Evolutionary conservation across 2,797 vertebrate species (phyloP).

Genomic region (Acanthornis magna): DNA sequence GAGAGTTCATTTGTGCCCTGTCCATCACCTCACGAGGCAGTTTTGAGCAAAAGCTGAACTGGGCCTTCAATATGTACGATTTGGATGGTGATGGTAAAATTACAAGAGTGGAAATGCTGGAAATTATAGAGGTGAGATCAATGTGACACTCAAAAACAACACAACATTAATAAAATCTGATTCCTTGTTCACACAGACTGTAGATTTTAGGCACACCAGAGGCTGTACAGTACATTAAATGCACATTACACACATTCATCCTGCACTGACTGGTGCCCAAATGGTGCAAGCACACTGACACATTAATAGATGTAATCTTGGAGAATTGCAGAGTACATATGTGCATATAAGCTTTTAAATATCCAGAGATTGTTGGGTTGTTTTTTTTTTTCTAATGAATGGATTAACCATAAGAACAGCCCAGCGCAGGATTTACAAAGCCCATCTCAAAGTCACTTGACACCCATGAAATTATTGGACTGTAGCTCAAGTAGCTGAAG

Average conservation of each 20-base stretch:
- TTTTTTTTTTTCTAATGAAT: not conserved
- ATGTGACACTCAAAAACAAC: not conserved
- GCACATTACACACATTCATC: not conserved
- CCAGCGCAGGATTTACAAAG: conserved; percentile 9
- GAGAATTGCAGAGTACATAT: not conserved
- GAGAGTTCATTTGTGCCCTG: conserved; percentile 99
- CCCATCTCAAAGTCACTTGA: not conserved
- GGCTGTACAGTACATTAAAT: not conserved
- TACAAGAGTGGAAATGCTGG: conserved; percentile 98
- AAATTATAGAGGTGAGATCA: conserved; percentile 95
- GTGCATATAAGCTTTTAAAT: not conserved
- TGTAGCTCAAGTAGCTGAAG: conserved; percentile 2
- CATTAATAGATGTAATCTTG: not conserved
- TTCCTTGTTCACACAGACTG: not conserved
- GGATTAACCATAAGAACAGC: not conserved
- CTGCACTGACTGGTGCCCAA: not conserved
- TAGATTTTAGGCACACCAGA: not conserved
- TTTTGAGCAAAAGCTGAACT: conserved; percentile 99
- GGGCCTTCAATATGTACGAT: conserved; percentile 99
- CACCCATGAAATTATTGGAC: not conserved
- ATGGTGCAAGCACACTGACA: not conserved
- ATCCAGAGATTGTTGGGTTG: not conserved
- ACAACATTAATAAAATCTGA: not conserved
- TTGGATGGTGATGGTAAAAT: conserved; percentile 98
- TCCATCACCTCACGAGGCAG: conserved; percentile 98